These are phyloP conservation scores for Clarias platycephalus DNA, from an alignment of 2,797 vertebrate genomes.

Conservation along the genomic window DNA sequence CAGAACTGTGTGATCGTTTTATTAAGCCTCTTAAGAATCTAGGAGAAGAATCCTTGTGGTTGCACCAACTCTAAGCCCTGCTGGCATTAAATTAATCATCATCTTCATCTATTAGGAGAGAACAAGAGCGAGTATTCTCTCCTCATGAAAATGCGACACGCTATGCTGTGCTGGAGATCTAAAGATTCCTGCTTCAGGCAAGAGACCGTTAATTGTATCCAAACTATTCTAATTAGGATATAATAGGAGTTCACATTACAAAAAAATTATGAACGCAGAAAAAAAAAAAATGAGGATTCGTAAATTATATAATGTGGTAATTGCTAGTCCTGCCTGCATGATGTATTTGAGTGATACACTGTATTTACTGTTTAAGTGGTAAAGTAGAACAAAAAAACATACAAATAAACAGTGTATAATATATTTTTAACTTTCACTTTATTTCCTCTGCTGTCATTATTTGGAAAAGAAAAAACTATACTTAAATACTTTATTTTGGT, in stretches of 20 bases:
- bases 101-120: conserved; percentile 31
- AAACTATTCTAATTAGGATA: conserved; percentile 34
- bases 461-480: background rate
- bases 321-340: background rate
- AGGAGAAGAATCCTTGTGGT: conserved; percentile 32
- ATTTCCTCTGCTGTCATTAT: background rate
- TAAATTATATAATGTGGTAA: conserved; percentile 16
- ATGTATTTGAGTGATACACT: background rate
- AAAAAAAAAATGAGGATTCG: background rate
- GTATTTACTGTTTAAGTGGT: background rate
- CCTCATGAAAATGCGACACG: background rate
- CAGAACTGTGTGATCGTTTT: conserved; percentile 49
- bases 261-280: conserved; percentile 3
- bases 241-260: conserved; percentile 22
- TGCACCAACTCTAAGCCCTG: conserved; percentile 19
- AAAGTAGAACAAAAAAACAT: background rate
- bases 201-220: conserved; percentile 9
- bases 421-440: background rate
- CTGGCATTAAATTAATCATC: conserved; percentile 43
- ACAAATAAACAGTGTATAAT: background rate
- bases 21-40: conserved; percentile 49
- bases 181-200: conserved; percentile 23
- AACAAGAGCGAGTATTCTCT: conserved; percentile 15
- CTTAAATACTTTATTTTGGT: background rate
- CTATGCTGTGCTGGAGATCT: conserved; percentile 13